Evolutionary conservation across 1,140 invertebrate genomes (phyloP), one percentile per base, ranked within the genome.

Genomic region (Pseudomyrmex dendroicus): DNA sequence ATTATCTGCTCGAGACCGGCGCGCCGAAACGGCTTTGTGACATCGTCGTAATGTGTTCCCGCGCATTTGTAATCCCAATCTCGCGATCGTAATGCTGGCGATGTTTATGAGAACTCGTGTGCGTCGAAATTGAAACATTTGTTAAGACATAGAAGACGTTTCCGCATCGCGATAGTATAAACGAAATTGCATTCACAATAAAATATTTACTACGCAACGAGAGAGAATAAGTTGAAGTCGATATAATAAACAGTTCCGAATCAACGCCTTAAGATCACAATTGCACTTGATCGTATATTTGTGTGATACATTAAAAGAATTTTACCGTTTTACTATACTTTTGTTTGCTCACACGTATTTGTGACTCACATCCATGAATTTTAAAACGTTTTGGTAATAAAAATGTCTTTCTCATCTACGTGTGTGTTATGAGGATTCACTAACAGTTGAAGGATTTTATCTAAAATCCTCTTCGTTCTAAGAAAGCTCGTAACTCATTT

Each of bases 401-500:
- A 59, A 70, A 59, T 20, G 5, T 61, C 12, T 70, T 70, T 70
- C 20, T n/a, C 44, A 4, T 25, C 7, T 13, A 56, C 9, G 50
- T 48, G 44, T 48, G 25, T 25, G 20, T 22, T 57, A 48, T 17
- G 35, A 80, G 76, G 20, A 72, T 46, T 59, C 50, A 61, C 44
- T 50, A 80, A 80, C 54, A 46, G 44, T 80, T 80, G 59, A 67
- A 72, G 66, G 54, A 35, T 72, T 35, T 80, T 80, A 80, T 80
- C 66, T 80, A 70, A 80, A 59, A 59, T 72, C 20, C 76, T 15
- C 3, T 48, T 35, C 76, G 54, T 80, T 70, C 66, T 80, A 70
- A 80, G 76, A 72, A 80, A 72, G 54, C 66, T 80, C 76, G 44
- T 80, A 80, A 80, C 22, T 80, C 76, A 80, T 80, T 80, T 80